Evolutionary conservation across 1,140 invertebrate genomes (phyloP), one percentile per base, ranked within the genome.

Genomic region (Diploscapter pachys): DNA sequence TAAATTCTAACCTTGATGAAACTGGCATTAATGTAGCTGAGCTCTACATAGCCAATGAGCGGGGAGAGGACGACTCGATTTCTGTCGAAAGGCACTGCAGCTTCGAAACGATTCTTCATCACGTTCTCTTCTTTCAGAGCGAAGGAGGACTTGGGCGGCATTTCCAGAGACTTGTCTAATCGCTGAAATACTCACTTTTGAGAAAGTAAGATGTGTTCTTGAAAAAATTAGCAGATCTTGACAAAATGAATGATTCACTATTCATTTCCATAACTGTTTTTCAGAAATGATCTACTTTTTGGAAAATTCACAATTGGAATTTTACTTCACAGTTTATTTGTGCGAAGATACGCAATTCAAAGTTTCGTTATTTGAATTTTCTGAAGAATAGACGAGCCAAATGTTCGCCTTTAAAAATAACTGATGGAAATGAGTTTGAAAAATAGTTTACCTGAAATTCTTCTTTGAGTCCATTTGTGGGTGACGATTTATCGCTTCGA

Each of bases 61-160:
- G 81, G 83, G 31, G 59, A 51, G n/a, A 85, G 69, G 13, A 82
- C 71, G 0, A 85, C 83, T 11, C 81, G 68, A 61, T 86, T 82
- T 3, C 70, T 68, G 57, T 85, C 83, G 71, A 62, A 85, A 4
- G 84, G 84, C 9, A 85, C 81, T n/a, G 80, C 82, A 8, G 83
- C 76, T 49, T 76, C 69, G 55, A 72, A 81, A 49, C 83, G 66
- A 73, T 85, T 85, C 48, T 71, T 77, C 49, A 56, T 11, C 8
- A 73, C 11, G 72, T 86, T 85, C 63, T 85, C 83, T 48, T 84
- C 80, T 63, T 82, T 83, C 4, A 67, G 68, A 49, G 83, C 82
- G 54, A 71, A 81, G 48, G 74, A 62, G 3, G 68, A 68, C 5
- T 79, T 56, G n/a, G 72, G 63, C 3, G 77, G 67, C 13, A 73